Conservation (phyloP, 2,797 vertebrate species). For the Urophycis tenuis region DNA sequence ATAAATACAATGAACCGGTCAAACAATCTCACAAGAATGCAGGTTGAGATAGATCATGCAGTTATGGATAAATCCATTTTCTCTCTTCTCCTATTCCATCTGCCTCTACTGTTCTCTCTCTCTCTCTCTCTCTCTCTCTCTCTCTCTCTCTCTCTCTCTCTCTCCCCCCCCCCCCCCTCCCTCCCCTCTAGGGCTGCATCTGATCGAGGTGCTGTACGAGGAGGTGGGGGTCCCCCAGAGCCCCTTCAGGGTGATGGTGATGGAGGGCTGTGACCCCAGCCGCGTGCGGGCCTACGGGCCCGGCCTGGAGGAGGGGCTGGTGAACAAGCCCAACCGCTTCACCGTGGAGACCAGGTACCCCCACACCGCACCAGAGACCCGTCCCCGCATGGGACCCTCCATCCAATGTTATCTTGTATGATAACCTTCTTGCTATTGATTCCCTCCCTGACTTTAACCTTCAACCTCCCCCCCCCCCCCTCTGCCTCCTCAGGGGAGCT, state of each 20-base stretch:
- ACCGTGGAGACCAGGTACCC: constrained; percentile 92
- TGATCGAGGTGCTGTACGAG: constrained; percentile 87
- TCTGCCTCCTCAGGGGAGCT: constrained; percentile 74
- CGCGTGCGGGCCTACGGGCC: constrained; percentile 89
- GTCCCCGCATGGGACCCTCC: too few species aligned
- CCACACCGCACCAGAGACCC: too few species aligned
- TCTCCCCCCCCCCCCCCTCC: neutral
- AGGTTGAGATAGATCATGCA: neutral
- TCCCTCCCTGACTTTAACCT: neutral
- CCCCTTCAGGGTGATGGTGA: constrained; percentile 87
- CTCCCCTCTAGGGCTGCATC: constrained; percentile 73
- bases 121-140: constrained; percentile 8
- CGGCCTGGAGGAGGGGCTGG: constrained; percentile 84
- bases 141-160: neutral
- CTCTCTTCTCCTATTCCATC: neutral
- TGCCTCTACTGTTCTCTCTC: neutral
- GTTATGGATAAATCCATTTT: neutral
- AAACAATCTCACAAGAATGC: neutral
- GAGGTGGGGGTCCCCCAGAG: constrained; percentile 84
- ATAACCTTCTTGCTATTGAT: neutral
- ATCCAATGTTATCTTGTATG: too few species aligned
- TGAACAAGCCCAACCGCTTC: constrained; percentile 89
- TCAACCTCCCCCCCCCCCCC: neutral
- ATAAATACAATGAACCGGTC: too few species aligned
- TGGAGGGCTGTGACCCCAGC: constrained; percentile 89